Conservation (phyloP, 2,888 invertebrate genomes). For the Hesperia comma region DNA sequence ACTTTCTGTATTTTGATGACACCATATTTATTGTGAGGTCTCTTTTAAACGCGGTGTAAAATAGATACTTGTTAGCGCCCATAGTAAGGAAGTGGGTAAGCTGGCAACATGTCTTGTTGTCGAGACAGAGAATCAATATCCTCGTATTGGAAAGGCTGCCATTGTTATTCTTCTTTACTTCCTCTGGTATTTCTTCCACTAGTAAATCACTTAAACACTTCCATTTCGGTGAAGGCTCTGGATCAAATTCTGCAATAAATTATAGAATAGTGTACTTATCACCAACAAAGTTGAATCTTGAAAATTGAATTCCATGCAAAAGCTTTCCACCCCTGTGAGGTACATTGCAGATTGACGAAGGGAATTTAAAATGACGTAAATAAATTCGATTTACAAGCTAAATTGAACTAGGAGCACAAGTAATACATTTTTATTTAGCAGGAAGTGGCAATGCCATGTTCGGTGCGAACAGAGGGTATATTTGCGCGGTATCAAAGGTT, state of each 20-base stretch:
- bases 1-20: constrained; percentile 75
- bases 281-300: too few relatives aligned
- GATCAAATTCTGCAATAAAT: constrained; percentile 86
- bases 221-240: constrained; percentile 97
- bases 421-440: too few relatives aligned
- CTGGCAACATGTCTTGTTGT: constrained; percentile 92
- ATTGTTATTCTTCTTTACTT: constrained; percentile 82
- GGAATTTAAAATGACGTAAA: too few relatives aligned
- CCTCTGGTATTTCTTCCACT: constrained; percentile 90
- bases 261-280: too few relatives aligned
- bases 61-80: constrained; percentile 86
- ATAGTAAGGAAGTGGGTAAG: constrained; percentile 87
- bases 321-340: too few relatives aligned
- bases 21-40: constrained; percentile 84
- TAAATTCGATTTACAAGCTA: too few relatives aligned
- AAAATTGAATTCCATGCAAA: too few relatives aligned
- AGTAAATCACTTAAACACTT: constrained; percentile 91
- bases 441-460: too few relatives aligned
- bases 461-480: too few relatives aligned
- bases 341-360: too few relatives aligned
- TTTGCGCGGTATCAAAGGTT: too few relatives aligned
- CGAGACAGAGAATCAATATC: constrained; percentile 93
- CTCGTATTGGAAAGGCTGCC: constrained; percentile 79
- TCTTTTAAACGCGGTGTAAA: constrained; percentile 85
- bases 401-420: too few relatives aligned